A percentile compares a stretch with the other conserved stretches of the same genome.
Conservation (phyloP, 2,113 vertebrate species). For the Himantopus leucocephalus region DNA sequence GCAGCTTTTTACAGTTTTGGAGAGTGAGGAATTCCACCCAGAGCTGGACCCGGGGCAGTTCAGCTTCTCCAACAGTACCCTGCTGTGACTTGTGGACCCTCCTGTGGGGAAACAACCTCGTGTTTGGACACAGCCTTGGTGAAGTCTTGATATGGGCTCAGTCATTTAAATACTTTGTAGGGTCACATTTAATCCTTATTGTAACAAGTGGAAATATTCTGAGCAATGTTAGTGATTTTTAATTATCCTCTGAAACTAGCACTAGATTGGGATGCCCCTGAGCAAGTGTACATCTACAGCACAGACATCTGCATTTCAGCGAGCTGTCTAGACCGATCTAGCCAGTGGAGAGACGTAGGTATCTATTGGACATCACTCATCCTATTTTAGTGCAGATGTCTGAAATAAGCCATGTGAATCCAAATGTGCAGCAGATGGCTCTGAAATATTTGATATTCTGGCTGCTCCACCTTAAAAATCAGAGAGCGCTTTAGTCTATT, state of each 20-base stretch:
- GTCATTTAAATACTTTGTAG: not conserved
- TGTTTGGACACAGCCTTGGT: not conserved
- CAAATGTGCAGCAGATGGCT: conserved; percentile 22
- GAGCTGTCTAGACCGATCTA: not conserved
- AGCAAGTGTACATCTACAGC: not conserved
- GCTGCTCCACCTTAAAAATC: conserved; percentile 36
- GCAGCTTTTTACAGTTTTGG: not conserved
- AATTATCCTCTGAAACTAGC: not conserved
- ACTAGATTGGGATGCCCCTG: not conserved
- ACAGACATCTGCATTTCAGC: not conserved
- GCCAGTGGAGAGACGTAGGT: not conserved
- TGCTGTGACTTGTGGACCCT: not conserved
- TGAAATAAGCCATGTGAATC: not conserved
- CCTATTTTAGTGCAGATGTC: not conserved
- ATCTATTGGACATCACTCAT: not conserved
- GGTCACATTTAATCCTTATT: not conserved
- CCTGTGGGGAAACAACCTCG: not conserved
- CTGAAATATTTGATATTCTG: conserved; percentile 7
- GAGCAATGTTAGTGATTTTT: not conserved
- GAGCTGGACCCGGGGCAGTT: not conserved
- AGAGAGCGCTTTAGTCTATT: not conserved
- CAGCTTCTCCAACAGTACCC: not conserved
- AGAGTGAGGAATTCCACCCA: not conserved
- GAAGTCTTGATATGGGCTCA: not conserved
- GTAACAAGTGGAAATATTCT: not conserved